Evolutionary conservation across 2,797 vertebrate species (phyloP).

Genomic region (Hydrolagus colliei): DNA sequence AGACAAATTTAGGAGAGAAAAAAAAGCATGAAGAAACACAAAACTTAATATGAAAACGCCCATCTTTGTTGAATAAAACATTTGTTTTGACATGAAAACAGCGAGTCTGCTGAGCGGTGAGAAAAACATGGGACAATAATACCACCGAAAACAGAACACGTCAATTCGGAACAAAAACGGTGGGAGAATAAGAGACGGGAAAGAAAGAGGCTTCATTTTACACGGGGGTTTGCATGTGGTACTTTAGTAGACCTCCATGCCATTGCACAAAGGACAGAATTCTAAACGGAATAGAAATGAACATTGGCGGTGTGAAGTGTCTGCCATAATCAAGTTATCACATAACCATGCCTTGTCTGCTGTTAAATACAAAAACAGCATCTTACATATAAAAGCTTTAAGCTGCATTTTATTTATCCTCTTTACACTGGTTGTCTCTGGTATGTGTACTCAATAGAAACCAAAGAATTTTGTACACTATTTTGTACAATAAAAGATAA

Average conservation of each 20-base stretch:
- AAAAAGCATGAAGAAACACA: slow-evolving; percentile 37
- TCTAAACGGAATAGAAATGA: slow-evolving; percentile 56
- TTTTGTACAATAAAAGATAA: slow-evolving; percentile 99
- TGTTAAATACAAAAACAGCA: slow-evolving; percentile 75
- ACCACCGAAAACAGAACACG: slow-evolving; percentile 50
- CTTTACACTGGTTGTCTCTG: slow-evolving; percentile 77
- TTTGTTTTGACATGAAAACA: slow-evolving; percentile 38
- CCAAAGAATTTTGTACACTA: slow-evolving; percentile 92
- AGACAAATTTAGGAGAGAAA: slow-evolving; percentile 43
- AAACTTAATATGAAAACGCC: slow-evolving; percentile 35
- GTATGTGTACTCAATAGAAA: slow-evolving; percentile 90
- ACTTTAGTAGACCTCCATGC: slow-evolving; percentile 43
- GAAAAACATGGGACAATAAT: slow-evolving; percentile 44
- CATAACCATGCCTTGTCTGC: slow-evolving; percentile 68
- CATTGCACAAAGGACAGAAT: slow-evolving; percentile 56
- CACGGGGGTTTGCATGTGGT: slow-evolving; percentile 44
- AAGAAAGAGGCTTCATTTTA: slow-evolving; percentile 38
- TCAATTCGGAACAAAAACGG: slow-evolving; percentile 50
- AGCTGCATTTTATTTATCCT: slow-evolving; percentile 72
- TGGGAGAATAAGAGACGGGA: slow-evolving; percentile 39
- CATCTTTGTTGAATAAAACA: slow-evolving; percentile 43
- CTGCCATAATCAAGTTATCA: slow-evolving; percentile 58
- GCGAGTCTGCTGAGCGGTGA: slow-evolving; percentile 41
- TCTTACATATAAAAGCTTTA: slow-evolving; percentile 91
- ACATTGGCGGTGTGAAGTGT: slow-evolving; percentile 62